Conservation (phyloP, 1,140 invertebrate genomes). For the Episyrphus balteatus region DNA sequence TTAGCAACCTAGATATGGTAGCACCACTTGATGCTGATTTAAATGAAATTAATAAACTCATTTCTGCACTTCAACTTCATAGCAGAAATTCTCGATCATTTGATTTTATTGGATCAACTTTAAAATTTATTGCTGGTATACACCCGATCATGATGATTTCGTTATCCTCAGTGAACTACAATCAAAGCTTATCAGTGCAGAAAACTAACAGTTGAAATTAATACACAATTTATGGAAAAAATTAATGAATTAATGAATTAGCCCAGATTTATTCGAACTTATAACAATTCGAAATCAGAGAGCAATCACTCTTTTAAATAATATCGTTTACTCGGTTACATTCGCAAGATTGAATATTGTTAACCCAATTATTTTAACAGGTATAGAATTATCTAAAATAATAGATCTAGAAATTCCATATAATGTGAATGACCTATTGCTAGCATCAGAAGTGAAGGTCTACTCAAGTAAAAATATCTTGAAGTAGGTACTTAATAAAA, state of each 20-base stretch:
- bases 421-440: no score
- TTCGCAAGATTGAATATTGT: neutral
- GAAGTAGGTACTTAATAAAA: no score
- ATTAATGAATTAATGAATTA: neutral
- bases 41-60: neutral
- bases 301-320: neutral
- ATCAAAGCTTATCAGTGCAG: no score
- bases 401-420: no score
- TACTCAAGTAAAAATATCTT: no score
- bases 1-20: neutral
- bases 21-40: neutral
- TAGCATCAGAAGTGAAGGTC: no score
- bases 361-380: neutral
- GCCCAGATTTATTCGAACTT: neutral
- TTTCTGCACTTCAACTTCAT: neutral
- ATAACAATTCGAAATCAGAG: neutral
- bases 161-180: no score
- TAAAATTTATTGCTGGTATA: no score
- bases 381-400: no score
- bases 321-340: neutral
- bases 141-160: no score
- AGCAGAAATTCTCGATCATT: no score
- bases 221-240: neutral
- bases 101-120: no score
- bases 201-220: neutral